Evolutionary conservation across 2,113 vertebrate genomes (phyloP).

Genomic region (Engystomops pustulosus): DNA sequence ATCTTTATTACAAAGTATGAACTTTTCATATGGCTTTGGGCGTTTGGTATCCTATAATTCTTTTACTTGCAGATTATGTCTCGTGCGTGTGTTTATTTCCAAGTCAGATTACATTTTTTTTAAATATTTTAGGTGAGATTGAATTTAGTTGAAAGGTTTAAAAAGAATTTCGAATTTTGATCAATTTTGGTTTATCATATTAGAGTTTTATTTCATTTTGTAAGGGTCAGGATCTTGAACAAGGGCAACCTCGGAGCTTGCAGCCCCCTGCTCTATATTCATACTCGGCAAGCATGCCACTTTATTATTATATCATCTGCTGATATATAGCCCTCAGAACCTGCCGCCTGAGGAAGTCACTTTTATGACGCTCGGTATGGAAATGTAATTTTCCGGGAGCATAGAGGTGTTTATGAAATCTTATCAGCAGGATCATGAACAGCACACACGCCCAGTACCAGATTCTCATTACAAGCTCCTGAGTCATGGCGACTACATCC

Average conservation of each 20-base stretch:
- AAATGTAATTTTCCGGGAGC: conserved; percentile 74
- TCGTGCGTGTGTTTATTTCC: not conserved
- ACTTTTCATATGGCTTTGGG: not conserved
- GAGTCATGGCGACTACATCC: conserved; percentile 23
- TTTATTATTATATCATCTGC: conserved; percentile 73
- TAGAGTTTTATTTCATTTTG: not conserved
- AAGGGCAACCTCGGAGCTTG: not conserved
- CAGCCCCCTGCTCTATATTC: conserved; percentile 1
- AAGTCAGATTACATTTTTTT: not conserved
- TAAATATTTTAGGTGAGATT: not conserved
- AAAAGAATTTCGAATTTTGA: not conserved
- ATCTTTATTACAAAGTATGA: not conserved
- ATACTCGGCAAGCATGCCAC: conserved; percentile 58
- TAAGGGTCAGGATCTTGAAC: conserved; percentile 27
- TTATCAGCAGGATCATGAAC: conserved; percentile 72
- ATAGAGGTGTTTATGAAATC: conserved; percentile 72
- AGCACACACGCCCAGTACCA: conserved; percentile 60
- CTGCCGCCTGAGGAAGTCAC: conserved; percentile 61
- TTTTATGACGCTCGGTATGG: conserved; percentile 67
- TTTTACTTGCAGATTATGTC: not conserved
- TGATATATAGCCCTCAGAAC: conserved; percentile 69
- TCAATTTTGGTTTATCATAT: conserved; percentile 2
- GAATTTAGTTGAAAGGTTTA: not conserved
- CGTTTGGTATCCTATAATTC: not conserved
- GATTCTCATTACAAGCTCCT: conserved; percentile 48